These are phyloP conservation scores for Mellivora capensis DNA, from an alignment of 2,113 vertebrate genomes.

Conservation along the genomic window DNA sequence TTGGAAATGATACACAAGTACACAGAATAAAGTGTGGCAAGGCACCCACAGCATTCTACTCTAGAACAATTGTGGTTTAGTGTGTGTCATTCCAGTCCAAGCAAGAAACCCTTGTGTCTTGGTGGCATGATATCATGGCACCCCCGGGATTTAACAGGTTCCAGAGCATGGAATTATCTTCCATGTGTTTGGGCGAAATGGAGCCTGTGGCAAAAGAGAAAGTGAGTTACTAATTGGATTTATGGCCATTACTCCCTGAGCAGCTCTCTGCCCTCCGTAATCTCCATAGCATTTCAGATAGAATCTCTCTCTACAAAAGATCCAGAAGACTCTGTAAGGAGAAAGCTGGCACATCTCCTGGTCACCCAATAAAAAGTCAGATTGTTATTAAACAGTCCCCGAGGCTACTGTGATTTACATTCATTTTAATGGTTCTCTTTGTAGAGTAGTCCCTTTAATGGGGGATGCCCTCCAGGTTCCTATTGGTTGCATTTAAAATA, in stretches of 20 bases:
- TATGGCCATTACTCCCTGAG: conserved; percentile 64
- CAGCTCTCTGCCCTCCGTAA: conserved; percentile 64
- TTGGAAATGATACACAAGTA: background rate
- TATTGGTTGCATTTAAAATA: conserved; percentile 62
- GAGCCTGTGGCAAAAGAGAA: conserved; percentile 69
- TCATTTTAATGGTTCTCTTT: conserved; percentile 72
- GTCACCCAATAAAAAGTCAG: conserved; percentile 77
- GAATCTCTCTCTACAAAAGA: conserved; percentile 57
- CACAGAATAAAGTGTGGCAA: background rate
- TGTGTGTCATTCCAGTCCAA: background rate
- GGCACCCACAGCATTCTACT: background rate
- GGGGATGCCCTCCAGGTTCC: conserved; percentile 23
- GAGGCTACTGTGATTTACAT: conserved; percentile 77
- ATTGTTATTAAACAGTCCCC: conserved; percentile 77
- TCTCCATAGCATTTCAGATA: conserved; percentile 59
- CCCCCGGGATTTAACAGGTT: background rate
- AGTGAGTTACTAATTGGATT: conserved; percentile 75
- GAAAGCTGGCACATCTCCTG: conserved; percentile 73
- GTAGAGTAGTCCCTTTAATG: conserved; percentile 57
- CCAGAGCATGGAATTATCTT: background rate
- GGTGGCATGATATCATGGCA: background rate
- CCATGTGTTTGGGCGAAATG: background rate
- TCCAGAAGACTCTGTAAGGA: conserved; percentile 47
- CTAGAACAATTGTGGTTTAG: background rate
- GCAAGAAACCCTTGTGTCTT: background rate